phyloP scores from a whole-genome alignment of 2,113 vertebrate genomes.

The Chloebia gouldiae region DNA sequence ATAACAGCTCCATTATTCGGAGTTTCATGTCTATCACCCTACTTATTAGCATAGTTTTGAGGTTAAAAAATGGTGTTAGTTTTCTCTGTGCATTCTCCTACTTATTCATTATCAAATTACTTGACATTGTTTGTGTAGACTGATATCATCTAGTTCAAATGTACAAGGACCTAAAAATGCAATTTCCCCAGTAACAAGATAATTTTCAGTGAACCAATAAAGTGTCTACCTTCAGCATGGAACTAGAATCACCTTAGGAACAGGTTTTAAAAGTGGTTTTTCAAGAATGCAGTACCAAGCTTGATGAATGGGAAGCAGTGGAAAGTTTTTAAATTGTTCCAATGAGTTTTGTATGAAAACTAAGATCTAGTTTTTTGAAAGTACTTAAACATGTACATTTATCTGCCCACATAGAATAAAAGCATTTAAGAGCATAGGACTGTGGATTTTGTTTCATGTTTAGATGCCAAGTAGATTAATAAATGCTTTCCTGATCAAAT shows the following conservation, averaged over 20 bases:
- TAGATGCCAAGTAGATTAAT: neutral
- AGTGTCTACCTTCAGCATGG: neutral
- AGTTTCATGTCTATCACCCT: conserved; percentile 35
- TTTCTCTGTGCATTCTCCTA: conserved; percentile 38
- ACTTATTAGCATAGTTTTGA: conserved; percentile 66
- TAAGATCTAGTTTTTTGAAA: neutral
- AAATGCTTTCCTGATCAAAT: neutral
- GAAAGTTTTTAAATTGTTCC: neutral
- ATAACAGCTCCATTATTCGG: conserved; percentile 61
- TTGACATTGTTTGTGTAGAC: conserved; percentile 54
- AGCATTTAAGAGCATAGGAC: neutral
- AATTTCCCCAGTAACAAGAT: neutral
- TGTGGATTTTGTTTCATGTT: neutral
- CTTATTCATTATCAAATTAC: conserved; percentile 63
- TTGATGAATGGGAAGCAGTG: neutral
- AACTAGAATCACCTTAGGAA: neutral
- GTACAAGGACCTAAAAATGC: conserved; percentile 11
- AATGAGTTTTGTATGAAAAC: neutral
- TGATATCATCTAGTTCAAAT: conserved; percentile 5
- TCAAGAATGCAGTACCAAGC: neutral
- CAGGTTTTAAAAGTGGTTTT: neutral
- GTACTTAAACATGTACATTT: neutral
- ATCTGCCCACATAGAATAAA: neutral
- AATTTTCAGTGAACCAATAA: neutral
- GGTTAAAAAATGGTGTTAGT: conserved; percentile 58